phyloP scores from a whole-genome alignment of 2,888 invertebrate genomes.

The Trichogramma dendrolimi region DNA sequence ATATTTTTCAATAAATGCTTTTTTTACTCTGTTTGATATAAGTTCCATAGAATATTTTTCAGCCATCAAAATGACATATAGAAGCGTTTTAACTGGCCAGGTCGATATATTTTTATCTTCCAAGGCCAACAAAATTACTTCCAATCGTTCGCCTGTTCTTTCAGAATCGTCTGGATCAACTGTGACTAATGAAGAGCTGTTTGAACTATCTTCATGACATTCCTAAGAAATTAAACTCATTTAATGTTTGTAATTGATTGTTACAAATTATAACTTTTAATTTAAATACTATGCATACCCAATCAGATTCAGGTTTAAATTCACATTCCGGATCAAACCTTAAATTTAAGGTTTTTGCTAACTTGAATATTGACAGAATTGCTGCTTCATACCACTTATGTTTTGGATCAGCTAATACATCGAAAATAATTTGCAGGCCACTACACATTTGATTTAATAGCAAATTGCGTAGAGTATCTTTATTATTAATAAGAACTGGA shows the following conservation, averaged over 20 bases:
- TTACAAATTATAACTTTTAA: too few relatives aligned
- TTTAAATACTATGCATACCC: too few relatives aligned
- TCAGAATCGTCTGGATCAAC: conserved; percentile 63
- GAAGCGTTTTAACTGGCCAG: conserved; percentile 41
- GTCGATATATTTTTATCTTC: conserved; percentile 31
- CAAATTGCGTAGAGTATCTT: conserved; percentile 35
- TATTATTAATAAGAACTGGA: conserved; percentile 45
- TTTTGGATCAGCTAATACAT: conserved; percentile 35
- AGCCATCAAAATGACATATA: conserved; percentile 47
- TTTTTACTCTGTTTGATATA: conserved; percentile 39
- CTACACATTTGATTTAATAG: conserved; percentile 37
- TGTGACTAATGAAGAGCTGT: conserved; percentile 50
- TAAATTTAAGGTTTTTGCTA: conserved; percentile 41
- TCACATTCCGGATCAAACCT: conserved; percentile 30
- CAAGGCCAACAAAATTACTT: conserved; percentile 38
- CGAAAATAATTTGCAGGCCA: conserved; percentile 43
- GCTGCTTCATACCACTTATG: conserved; percentile 43
- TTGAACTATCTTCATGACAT: background rate
- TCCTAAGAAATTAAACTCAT: conserved; percentile 2
- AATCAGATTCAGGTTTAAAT: too few relatives aligned
- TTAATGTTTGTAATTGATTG: background rate
- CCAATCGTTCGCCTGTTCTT: conserved; percentile 41
- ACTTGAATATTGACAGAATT: conserved; percentile 42
- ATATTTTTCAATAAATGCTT: conserved; percentile 41
- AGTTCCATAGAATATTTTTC: conserved; percentile 46